phyloP scores from a whole-genome alignment of 2,113 vertebrate species.

The Narcine bancroftii region DNA sequence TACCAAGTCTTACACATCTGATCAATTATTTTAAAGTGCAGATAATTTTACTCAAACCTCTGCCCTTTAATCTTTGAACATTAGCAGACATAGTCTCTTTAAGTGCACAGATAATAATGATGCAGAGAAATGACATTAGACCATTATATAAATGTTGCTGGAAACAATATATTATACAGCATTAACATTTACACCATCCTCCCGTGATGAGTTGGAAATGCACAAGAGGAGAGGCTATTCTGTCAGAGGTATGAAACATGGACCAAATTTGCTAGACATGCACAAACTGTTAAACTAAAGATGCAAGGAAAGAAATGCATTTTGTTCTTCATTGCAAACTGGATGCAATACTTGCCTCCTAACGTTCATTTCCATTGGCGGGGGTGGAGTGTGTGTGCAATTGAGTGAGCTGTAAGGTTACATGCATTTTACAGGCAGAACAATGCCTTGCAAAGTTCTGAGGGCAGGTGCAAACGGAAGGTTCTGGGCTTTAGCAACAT shows the following conservation, averaged over 20 bases:
- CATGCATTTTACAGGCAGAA: too few relatives aligned
- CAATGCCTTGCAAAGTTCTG: too few relatives aligned
- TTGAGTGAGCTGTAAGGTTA: too few relatives aligned
- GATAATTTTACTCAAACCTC: constrained; percentile 9
- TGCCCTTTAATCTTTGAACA: constrained; percentile 14
- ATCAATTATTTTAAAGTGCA: constrained; percentile 21
- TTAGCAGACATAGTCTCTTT: constrained; percentile 13
- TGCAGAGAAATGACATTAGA: background rate
- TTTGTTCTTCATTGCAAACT: too few relatives aligned
- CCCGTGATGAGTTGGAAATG: too few relatives aligned
- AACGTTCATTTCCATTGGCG: too few relatives aligned
- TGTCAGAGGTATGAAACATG: background rate
- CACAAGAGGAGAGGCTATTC: background rate
- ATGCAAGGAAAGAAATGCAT: background rate
- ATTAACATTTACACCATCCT: background rate
- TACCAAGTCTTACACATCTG: background rate
- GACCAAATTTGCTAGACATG: background rate
- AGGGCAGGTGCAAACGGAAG: too few relatives aligned
- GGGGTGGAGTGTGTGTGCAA: too few relatives aligned
- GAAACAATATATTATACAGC: background rate
- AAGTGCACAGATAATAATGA: constrained; percentile 21
- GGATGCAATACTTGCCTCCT: too few relatives aligned
- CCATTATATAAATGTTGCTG: background rate
- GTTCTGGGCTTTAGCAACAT: too few relatives aligned
- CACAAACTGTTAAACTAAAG: background rate